Base-by-base conservation (phyloP, 1,140 invertebrate genomes). In the Drosophila trapezifrons region DNA sequence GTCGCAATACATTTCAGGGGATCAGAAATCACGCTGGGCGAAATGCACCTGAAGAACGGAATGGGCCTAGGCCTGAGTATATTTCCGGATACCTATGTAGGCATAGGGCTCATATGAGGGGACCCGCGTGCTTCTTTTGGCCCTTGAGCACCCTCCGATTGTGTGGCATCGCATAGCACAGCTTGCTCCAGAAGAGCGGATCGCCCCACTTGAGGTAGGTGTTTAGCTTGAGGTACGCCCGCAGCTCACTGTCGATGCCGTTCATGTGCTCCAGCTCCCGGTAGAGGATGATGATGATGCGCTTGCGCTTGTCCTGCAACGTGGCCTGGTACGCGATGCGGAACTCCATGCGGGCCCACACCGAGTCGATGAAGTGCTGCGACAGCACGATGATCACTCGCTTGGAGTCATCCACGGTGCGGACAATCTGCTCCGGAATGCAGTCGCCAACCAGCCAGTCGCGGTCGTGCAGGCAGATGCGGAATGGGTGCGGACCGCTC, bases 341-440 rank as follows among this genome's bases (percentile, higher is more conserved):
- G 84, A 98, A 97, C 92, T 98, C 97, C 92, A 97, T 94, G 80
- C 94, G 94, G 13, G 96, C 96, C 97, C 97, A 98, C 13, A 95
- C 93, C 43, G 97, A 98, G 38, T 95, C 93, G 1, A 98, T 84
- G 80, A 98, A 98, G 71, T 96, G 95, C 15, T 95, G 94, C 0
- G 97, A 97, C 2, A 98, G 81, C 0, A 98, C 93, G 1, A 98
- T 94, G 63, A 98, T 94, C 0, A 97, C 98, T 37, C 97, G 93
- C 77, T 95, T 93, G 1, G 97, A 98, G 18, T 95, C 93, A 43
- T 95, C 93, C 0, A 98, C 96, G 0, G 96, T 96, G 9, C 94
- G 93, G 0, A 95, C 93, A 57, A 98, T 97, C 91, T 98, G 96
- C 69, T 91, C 94, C 0, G 95, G 94, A 76, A 98, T 97, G 90